Conservation (phyloP, 2,797 vertebrate species). For the Sebastes steindachneri region DNA sequence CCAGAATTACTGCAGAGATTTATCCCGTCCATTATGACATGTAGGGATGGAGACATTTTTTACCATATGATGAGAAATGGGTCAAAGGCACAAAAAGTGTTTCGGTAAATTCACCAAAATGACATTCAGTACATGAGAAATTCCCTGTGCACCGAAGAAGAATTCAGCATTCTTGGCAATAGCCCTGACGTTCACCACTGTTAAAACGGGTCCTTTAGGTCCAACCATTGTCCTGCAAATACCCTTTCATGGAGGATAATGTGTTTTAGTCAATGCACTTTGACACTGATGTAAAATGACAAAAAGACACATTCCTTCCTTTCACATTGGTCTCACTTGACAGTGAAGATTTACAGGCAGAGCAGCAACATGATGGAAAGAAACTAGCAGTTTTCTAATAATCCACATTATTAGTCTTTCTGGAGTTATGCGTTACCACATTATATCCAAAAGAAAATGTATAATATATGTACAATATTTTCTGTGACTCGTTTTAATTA, state of each 20-base stretch:
- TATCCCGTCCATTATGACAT: not conserved
- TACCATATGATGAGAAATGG: not conserved
- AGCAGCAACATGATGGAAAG: not conserved
- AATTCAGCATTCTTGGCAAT: not conserved
- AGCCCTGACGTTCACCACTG: not conserved
- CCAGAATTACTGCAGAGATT: not conserved
- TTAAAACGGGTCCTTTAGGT: conserved; percentile 12
- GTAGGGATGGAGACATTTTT: not conserved
- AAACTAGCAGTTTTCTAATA: not conserved
- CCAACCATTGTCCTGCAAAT: conserved; percentile 24
- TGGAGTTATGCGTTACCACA: not conserved
- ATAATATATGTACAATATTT: not conserved
- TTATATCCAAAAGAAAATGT: not conserved
- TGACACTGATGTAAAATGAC: conserved; percentile 40
- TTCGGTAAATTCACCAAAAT: conserved; percentile 8
- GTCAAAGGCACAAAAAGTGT: conserved; percentile 4
- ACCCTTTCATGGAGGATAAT: conserved; percentile 46
- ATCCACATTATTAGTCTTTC: not conserved
- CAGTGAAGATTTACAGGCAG: conserved; percentile 5
- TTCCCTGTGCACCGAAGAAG: not conserved
- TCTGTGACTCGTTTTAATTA: not conserved
- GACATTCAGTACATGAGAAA: not conserved
- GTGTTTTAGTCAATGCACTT: conserved; percentile 43
- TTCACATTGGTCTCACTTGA: not conserved
- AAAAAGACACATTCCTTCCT: conserved; percentile 26